A percentile compares a stretch with the other conserved stretches of the same genome.
phyloP scores from a whole-genome alignment of 2,888 invertebrate genomes.

The Exocentrus adspersus region DNA sequence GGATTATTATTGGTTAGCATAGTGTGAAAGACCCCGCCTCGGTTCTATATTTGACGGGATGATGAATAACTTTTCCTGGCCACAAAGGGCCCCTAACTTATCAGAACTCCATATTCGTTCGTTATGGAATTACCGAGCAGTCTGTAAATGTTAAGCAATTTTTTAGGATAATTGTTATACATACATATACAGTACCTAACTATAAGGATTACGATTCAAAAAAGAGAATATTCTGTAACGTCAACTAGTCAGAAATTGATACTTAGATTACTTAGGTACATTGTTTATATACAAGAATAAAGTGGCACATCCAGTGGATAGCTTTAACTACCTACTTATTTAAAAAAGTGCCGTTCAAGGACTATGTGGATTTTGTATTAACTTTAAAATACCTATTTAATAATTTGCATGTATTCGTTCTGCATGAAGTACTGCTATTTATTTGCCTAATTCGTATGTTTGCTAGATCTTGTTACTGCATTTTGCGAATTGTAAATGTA shows the following conservation, averaged over 20 bases:
- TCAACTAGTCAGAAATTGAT: no score
- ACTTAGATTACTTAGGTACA: no score
- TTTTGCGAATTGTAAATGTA: neutral
- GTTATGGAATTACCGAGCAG: slow-evolving; percentile 26
- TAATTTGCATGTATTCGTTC: slow-evolving; percentile 19
- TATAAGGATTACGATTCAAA: no score
- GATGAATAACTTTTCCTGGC: slow-evolving; percentile 67
- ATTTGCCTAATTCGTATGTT: neutral
- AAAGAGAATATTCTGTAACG: no score
- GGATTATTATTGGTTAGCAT: slow-evolving; percentile 72
- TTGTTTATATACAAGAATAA: no score
- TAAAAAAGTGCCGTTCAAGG: slow-evolving; percentile 22
- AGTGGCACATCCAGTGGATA: slow-evolving; percentile 25
- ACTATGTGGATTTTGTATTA: slow-evolving; percentile 7
- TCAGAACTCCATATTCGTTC: slow-evolving; percentile 39
- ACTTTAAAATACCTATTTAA: neutral
- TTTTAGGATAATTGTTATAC: neutral
- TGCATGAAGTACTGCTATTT: slow-evolving; percentile 10
- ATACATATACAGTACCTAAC: no score
- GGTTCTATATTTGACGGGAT: slow-evolving; percentile 69
- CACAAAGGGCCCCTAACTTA: slow-evolving; percentile 54
- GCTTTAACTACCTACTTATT: no score
- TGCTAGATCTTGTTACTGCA: neutral
- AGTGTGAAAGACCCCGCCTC: slow-evolving; percentile 69
- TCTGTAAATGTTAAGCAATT: slow-evolving; percentile 14